Evolutionary conservation across 2,888 invertebrate genomes (phyloP).

Genomic region (Folsomia candida): DNA sequence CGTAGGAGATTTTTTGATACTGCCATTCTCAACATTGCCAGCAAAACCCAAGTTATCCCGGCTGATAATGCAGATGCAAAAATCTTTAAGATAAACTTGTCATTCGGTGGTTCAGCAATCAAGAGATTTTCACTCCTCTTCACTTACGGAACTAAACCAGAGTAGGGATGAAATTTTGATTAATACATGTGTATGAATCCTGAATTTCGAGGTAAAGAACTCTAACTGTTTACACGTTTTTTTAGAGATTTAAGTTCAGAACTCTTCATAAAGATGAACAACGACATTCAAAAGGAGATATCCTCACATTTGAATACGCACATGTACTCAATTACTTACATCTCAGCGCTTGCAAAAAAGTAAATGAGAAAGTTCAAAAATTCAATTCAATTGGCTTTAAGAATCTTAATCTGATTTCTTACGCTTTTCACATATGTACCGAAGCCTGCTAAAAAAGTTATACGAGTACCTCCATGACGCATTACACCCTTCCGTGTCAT

Average conservation of each 20-base stretch:
- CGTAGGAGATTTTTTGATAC: slow-evolving; percentile 30
- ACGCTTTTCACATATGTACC: not conserved
- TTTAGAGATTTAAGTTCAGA: slow-evolving; percentile 24
- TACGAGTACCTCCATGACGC: slow-evolving; percentile 30
- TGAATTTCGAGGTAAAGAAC: not conserved
- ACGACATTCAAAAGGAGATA: slow-evolving; percentile 29
- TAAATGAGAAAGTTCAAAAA: too few relatives aligned
- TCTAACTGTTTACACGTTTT: too few relatives aligned
- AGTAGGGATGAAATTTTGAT: slow-evolving; percentile 3
- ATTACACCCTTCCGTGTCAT: slow-evolving; percentile 20
- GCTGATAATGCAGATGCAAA: slow-evolving; percentile 30
- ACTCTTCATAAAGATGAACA: slow-evolving; percentile 22
- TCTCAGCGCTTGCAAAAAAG: slow-evolving; percentile 26
- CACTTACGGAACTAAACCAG: slow-evolving; percentile 23
- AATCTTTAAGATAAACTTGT: slow-evolving; percentile 24
- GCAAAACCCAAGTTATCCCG: slow-evolving; percentile 53
- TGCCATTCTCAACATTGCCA: slow-evolving; percentile 29
- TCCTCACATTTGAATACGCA: slow-evolving; percentile 25
- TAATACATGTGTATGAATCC: not conserved
- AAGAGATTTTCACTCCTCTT: slow-evolving; percentile 28
- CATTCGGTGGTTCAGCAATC: slow-evolving; percentile 29
- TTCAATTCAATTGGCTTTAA: not conserved
- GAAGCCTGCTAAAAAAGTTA: slow-evolving; percentile 30
- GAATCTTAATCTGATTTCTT: not conserved
- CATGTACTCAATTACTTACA: slow-evolving; percentile 26